These are phyloP conservation scores for Pseudotriccus pelzelni DNA, from an alignment of 2,797 vertebrate genomes.

Conservation along the genomic window DNA sequence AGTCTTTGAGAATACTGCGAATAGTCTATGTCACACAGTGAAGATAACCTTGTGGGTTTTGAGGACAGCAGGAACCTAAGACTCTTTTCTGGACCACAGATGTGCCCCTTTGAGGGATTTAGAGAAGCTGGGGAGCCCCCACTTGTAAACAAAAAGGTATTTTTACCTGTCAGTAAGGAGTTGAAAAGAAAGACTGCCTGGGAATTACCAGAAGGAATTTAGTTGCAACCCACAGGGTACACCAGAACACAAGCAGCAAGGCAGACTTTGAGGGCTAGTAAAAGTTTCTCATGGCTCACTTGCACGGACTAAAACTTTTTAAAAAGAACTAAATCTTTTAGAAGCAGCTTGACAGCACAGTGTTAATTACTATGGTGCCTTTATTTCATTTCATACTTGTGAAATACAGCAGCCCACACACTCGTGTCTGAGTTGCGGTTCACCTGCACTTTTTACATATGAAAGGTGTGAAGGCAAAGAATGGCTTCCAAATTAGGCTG, in stretches of 20 bases:
- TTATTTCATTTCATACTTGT: background rate
- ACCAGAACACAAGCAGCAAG: background rate
- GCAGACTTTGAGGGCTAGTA: background rate
- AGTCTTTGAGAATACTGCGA: background rate
- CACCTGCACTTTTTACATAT: background rate
- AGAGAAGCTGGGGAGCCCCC: background rate
- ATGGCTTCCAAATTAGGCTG: slow-evolving; percentile 15
- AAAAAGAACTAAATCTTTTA: background rate
- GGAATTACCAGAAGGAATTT: background rate
- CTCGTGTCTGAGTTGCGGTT: background rate
- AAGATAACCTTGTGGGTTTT: background rate
- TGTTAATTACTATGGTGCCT: slow-evolving; percentile 13
- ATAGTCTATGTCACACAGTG: background rate
- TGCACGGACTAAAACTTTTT: background rate
- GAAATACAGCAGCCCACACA: background rate
- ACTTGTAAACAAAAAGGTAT: background rate
- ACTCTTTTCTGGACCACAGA: background rate
- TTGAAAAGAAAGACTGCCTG: background rate
- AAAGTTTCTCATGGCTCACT: background rate
- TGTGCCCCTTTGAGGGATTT: background rate
- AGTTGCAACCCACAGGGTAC: background rate
- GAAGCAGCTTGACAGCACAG: background rate
- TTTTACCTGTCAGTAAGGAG: background rate
- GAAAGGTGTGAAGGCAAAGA: background rate
- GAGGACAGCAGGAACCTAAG: background rate